Evolutionary conservation across 2,113 vertebrate genomes (phyloP).

Genomic region (Caretta caretta): DNA sequence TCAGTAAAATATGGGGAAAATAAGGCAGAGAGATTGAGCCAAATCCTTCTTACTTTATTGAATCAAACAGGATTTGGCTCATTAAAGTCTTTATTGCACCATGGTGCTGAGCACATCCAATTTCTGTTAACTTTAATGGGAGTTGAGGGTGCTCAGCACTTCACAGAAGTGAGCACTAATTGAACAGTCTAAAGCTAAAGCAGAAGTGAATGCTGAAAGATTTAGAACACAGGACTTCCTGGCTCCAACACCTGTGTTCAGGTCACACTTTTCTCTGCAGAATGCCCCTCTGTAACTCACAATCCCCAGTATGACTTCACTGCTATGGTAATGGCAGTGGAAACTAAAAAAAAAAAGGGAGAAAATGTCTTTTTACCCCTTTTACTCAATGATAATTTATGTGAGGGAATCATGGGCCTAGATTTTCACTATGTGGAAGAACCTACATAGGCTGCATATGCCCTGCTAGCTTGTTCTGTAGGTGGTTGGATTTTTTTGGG

Average conservation of each 20-base stretch:
- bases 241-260: neutral
- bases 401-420: accelerated
- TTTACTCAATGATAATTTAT: neutral
- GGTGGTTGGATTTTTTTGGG: neutral
- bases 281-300: neutral
- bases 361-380: neutral
- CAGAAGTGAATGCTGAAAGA: accelerated
- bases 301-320: neutral
- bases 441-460: neutral
- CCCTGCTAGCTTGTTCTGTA: neutral
- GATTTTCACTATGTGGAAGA: neutral
- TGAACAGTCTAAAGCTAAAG: neutral
- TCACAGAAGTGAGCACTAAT: neutral
- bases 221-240: neutral
- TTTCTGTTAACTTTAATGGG: neutral
- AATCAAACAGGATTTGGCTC: neutral
- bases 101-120: neutral
- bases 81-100: no score
- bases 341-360: neutral
- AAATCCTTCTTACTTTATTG: neutral
- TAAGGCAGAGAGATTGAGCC: neutral
- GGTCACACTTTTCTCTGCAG: neutral
- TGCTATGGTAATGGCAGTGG: neutral
- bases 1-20: neutral
- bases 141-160: neutral